A percentile compares a stretch with the other conserved stretches of the same genome.
phyloP scores from a whole-genome alignment of 2,113 vertebrate species.

The Rhinichthys klamathensis region DNA sequence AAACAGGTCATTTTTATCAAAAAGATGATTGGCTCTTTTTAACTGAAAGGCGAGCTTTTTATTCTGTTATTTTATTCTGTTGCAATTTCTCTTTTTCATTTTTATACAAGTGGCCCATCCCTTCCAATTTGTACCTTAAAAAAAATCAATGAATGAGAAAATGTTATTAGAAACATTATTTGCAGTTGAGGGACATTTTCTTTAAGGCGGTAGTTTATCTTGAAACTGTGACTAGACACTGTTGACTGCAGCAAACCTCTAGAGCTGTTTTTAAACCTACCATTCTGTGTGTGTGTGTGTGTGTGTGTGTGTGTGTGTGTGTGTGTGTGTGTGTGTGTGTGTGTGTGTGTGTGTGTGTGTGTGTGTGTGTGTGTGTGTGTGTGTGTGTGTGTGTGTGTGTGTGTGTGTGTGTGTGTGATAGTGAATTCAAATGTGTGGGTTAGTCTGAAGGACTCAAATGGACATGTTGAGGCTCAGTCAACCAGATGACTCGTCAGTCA shows the following conservation, averaged over 20 bases:
- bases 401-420: too few relatives aligned
- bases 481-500: slow-evolving; percentile 43
- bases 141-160: neutral
- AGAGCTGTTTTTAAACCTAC: slow-evolving; percentile 22
- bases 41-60: neutral
- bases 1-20: neutral
- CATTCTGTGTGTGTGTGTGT: neutral
- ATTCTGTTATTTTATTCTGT: neutral
- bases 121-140: neutral
- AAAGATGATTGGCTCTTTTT: neutral
- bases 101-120: neutral
- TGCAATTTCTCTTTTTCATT: neutral
- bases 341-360: too few relatives aligned
- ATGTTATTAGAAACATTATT: neutral
- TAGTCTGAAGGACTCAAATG: slow-evolving; percentile 35
- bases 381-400: too few relatives aligned
- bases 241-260: slow-evolving; percentile 2
- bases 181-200: neutral
- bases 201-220: neutral
- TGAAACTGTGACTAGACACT: slow-evolving; percentile 16
- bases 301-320: too few relatives aligned
- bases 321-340: too few relatives aligned
- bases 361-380: too few relatives aligned
- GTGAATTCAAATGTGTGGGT: neutral
- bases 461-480: slow-evolving; percentile 51